phyloP scores from a whole-genome alignment of 1,140 invertebrate genomes.

The Platyura marginata region DNA sequence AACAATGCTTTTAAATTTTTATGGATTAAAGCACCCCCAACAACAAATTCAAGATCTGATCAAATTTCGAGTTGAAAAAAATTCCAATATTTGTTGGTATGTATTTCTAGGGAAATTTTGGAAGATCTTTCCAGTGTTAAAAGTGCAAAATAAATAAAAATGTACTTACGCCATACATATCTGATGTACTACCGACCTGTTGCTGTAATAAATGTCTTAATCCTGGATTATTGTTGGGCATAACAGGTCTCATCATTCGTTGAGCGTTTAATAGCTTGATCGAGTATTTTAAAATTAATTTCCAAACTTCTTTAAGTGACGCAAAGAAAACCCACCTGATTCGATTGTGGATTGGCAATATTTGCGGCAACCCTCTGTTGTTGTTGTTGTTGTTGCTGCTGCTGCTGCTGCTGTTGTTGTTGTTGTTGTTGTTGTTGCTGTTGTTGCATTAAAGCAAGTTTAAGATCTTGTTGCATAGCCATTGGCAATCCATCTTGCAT shows the following conservation, averaged over 20 bases:
- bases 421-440: conserved; percentile 13
- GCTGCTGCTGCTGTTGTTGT: conserved; percentile 18
- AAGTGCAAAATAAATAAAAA: too few species aligned
- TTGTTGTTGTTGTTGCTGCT: conserved; percentile 25
- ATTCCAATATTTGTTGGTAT: too few species aligned
- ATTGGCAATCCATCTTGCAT: neutral
- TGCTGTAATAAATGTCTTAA: conserved; percentile 47
- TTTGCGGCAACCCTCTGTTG: neutral
- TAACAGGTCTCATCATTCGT: conserved; percentile 41
- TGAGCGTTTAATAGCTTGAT: conserved; percentile 13
- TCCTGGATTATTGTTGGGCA: conserved; percentile 40
- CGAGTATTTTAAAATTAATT: neutral
- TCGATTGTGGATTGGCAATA: neutral
- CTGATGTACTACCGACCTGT: too few species aligned
- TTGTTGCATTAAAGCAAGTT: neutral
- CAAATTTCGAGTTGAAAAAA: too few species aligned
- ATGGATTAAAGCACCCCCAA: too few species aligned
- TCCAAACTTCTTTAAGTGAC: too few species aligned
- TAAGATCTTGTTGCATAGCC: neutral
- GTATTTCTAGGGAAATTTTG: too few species aligned
- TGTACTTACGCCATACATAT: too few species aligned
- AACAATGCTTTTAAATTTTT: too few species aligned
- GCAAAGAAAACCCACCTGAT: neutral
- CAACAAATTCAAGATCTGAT: too few species aligned
- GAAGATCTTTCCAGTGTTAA: too few species aligned